Conservation (phyloP, 2,113 vertebrate genomes). For the Syngnathus floridae region DNA sequence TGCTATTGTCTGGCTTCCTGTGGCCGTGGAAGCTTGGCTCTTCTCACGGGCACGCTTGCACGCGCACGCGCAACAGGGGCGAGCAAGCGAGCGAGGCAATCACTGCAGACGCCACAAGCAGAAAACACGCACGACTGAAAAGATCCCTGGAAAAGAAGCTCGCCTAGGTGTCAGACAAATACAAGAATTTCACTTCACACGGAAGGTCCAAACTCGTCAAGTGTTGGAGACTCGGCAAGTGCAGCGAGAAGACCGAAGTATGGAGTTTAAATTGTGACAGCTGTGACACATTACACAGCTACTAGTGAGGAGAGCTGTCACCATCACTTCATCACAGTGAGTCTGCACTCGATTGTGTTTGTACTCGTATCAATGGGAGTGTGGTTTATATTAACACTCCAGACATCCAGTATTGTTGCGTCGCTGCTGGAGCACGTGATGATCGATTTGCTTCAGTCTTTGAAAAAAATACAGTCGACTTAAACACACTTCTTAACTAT, state of each 20-base stretch:
- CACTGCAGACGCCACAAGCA: not conserved
- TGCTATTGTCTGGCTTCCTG: conserved; percentile 68
- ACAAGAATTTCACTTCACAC: not conserved
- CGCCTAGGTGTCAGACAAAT: not conserved
- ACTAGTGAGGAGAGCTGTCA: conserved; percentile 52
- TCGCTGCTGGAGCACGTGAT: not conserved
- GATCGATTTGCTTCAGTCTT: not conserved
- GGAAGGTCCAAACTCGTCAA: not conserved
- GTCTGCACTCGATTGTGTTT: conserved; percentile 7
- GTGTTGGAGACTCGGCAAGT: not conserved
- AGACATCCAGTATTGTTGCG: not conserved
- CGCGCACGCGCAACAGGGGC: conserved; percentile 10
- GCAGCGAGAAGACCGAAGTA: not conserved
- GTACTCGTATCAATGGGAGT: not conserved
- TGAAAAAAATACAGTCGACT: not conserved
- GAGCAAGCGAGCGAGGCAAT: conserved; percentile 20
- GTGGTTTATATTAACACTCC: not conserved
- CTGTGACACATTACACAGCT: conserved; percentile 27
- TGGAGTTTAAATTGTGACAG: conserved; percentile 43
- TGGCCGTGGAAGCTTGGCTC: conserved; percentile 23
- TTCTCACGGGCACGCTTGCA: conserved; percentile 1
- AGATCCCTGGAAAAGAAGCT: not conserved
- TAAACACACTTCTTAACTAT: too few species aligned
- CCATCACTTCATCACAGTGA: conserved; percentile 35
- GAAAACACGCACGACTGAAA: not conserved